These are phyloP conservation scores for Prolemur simus DNA, from an alignment of 2,113 vertebrate species.

Conservation along the genomic window DNA sequence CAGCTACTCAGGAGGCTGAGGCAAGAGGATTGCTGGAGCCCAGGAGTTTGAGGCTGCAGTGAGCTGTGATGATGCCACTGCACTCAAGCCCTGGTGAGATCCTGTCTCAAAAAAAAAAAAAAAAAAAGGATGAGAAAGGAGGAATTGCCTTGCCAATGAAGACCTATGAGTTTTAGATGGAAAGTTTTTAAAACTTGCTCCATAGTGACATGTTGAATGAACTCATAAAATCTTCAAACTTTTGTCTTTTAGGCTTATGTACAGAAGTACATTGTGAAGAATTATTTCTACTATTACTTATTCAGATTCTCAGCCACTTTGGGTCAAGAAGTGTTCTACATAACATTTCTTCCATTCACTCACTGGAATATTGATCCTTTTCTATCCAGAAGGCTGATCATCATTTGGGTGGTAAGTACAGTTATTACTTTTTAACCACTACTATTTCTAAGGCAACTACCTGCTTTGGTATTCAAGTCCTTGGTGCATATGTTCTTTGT, in stretches of 20 bases:
- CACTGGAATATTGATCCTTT: slow-evolving; percentile 95
- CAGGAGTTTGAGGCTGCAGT: too few relatives aligned
- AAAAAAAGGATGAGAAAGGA: neutral
- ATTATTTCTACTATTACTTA: slow-evolving; percentile 91
- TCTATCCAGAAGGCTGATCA: slow-evolving; percentile 92
- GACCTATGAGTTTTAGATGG: neutral
- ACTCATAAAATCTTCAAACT: slow-evolving; percentile 32
- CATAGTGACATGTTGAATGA: neutral
- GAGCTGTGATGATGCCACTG: too few relatives aligned
- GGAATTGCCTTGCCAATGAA: neutral
- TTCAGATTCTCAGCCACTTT: slow-evolving; percentile 92
- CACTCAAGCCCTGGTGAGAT: too few relatives aligned
- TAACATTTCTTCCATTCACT: slow-evolving; percentile 93
- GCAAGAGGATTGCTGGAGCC: too few relatives aligned
- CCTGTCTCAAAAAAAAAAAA: too few relatives aligned
- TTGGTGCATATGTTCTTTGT: neutral
- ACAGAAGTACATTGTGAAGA: slow-evolving; percentile 91
- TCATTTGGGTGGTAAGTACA: slow-evolving; percentile 93
- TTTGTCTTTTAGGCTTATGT: slow-evolving; percentile 81
- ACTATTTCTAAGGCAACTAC: neutral
- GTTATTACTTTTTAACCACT: neutral
- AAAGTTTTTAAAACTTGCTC: neutral
- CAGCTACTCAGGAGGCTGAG: too few relatives aligned
- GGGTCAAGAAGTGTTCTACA: slow-evolving; percentile 96
- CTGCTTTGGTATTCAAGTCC: neutral